phyloP scores from a whole-genome alignment of 1,140 invertebrate species.

The Luehdorfia chinensis region DNA sequence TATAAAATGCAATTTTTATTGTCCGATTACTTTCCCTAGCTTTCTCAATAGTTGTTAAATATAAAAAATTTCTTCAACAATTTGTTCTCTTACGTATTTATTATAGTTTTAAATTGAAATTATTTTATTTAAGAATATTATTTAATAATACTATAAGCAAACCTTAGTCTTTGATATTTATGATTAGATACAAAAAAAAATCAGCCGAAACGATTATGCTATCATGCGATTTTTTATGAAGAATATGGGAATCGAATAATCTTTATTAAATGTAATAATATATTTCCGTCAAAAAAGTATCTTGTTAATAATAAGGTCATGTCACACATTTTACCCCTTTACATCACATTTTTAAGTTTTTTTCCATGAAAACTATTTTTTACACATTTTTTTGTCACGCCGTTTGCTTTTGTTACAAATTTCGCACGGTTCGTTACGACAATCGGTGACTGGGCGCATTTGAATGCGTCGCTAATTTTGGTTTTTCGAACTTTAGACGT shows the following conservation, averaged over 20 bases:
- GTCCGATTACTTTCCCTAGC: constrained; percentile 13
- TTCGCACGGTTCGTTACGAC: constrained; percentile 69
- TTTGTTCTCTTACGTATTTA: neutral
- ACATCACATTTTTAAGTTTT: constrained; percentile 31
- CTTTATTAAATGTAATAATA: neutral
- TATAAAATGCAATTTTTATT: constrained; percentile 13
- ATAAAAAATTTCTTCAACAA: constrained; percentile 1
- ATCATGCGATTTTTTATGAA: no score
- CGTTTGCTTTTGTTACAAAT: constrained; percentile 44
- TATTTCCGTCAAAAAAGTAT: neutral
- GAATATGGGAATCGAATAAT: no score
- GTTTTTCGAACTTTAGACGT: constrained; percentile 43
- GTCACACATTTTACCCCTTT: constrained; percentile 47
- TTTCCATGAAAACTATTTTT: constrained; percentile 35
- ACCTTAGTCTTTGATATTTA: no score
- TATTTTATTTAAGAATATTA: no score
- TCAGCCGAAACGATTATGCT: no score
- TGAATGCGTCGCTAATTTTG: constrained; percentile 69
- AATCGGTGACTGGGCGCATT: constrained; percentile 50
- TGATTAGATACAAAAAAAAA: no score
- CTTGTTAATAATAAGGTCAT: constrained; percentile 31
- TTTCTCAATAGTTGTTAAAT: constrained; percentile 13
- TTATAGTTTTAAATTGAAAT: no score
- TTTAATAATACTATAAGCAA: no score
- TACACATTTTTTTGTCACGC: constrained; percentile 25